These are phyloP conservation scores for Cydia splendana DNA, from an alignment of 1,140 invertebrate species.

Conservation along the genomic window DNA sequence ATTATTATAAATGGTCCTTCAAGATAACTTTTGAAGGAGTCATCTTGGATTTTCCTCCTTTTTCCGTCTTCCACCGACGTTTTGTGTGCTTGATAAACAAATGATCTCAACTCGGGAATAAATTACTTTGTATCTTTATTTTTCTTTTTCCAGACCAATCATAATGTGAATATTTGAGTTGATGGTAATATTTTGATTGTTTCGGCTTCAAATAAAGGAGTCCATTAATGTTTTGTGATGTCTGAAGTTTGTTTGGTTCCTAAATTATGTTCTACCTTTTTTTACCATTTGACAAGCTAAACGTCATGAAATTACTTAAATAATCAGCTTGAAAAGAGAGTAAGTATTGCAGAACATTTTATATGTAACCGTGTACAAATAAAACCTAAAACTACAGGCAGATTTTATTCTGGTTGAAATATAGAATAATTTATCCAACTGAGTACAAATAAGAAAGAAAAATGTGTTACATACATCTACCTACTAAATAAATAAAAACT, in stretches of 20 bases:
- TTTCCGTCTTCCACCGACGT: background rate
- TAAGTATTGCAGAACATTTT: too few relatives aligned
- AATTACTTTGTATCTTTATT: slow-evolving; percentile 32
- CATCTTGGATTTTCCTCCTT: slow-evolving; percentile 27
- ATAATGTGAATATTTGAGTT: slow-evolving; percentile 27
- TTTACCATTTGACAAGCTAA: background rate
- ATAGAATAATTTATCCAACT: too few relatives aligned
- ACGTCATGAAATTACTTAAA: background rate
- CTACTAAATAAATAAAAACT: too few relatives aligned
- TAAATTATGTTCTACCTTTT: background rate
- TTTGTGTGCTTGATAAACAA: slow-evolving; percentile 27
- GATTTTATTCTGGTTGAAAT: too few relatives aligned
- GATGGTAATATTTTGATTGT: slow-evolving; percentile 21
- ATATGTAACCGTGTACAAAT: too few relatives aligned
- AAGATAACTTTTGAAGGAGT: slow-evolving; percentile 30
- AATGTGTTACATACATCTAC: too few relatives aligned
- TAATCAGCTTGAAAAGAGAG: too few relatives aligned
- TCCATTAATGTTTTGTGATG: background rate
- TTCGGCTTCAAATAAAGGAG: slow-evolving; percentile 13
- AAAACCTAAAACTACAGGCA: too few relatives aligned
- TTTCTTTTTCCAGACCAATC: slow-evolving; percentile 15
- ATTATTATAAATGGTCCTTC: slow-evolving; percentile 47
- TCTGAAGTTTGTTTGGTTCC: background rate
- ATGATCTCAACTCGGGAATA: slow-evolving; percentile 28
- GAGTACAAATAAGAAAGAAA: too few relatives aligned